Evolutionary conservation across 2,113 vertebrate genomes (phyloP).

Genomic region (Corynorhinus townsendii): DNA sequence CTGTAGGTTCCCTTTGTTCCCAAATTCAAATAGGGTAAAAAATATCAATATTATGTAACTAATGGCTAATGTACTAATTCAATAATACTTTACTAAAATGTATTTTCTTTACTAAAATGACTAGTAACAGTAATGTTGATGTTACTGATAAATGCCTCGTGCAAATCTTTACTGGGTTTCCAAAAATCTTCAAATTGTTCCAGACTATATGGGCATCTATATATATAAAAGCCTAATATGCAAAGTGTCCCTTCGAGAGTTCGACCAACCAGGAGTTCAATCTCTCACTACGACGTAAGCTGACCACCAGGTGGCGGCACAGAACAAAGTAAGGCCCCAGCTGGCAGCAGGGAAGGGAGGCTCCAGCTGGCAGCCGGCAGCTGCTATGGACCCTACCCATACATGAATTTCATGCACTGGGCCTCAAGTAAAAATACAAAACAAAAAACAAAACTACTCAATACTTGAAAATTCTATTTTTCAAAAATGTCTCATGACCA

Average conservation of each 20-base stretch:
- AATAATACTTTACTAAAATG: not conserved
- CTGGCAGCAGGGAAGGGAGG: no score
- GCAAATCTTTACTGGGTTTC: constrained; percentile 14
- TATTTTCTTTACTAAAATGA: constrained; percentile 32
- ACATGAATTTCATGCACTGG: no score
- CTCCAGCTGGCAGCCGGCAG: no score
- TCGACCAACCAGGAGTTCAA: no score
- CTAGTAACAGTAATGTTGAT: not conserved
- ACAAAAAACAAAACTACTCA: not conserved
- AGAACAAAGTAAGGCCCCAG: no score
- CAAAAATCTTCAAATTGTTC: constrained; percentile 24
- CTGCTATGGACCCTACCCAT: no score
- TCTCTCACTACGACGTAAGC: no score
- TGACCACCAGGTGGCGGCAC: no score
- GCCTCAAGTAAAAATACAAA: not conserved
- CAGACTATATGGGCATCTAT: not conserved
- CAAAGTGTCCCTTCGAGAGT: no score
- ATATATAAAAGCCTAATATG: no score
- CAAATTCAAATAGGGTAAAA: not conserved
- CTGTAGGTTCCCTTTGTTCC: not conserved
- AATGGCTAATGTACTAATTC: not conserved
- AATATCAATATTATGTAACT: not conserved
- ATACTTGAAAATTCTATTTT: constrained; percentile 28
- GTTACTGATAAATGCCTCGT: not conserved
- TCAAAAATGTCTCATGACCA: not conserved